Conservation (phyloP, 2,797 vertebrate genomes). For the Peromyscus melanophrys region DNA sequence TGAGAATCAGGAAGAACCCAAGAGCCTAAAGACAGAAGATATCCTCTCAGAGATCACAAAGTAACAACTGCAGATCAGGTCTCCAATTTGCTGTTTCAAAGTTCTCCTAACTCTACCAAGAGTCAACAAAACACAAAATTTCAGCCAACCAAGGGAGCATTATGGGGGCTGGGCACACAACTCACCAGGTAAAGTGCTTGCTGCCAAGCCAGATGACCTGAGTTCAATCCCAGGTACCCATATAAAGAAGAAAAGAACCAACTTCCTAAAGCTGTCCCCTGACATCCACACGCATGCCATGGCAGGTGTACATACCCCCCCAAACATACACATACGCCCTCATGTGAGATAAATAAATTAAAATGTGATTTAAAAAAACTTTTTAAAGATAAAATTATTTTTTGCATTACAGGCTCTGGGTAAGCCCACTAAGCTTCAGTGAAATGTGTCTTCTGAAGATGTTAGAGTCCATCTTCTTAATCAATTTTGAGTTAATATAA, state of each 20-base stretch:
- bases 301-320: not conserved
- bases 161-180: not conserved
- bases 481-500: not conserved
- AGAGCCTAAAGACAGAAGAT: not conserved
- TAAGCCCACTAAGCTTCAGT: not conserved
- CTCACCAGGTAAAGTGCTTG: not conserved
- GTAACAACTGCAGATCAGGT: not conserved
- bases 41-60: not conserved
- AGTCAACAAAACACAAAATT: not conserved
- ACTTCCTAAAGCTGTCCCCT: no score
- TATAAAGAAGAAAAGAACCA: not conserved
- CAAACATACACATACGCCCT: not conserved
- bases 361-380: not conserved
- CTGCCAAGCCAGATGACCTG: not conserved
- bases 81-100: not conserved
- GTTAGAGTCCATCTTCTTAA: not conserved
- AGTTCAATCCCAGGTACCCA: not conserved
- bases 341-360: not conserved
- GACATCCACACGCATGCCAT: not conserved
- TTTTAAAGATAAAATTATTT: not conserved
- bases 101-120: not conserved
- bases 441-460: not conserved
- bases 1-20: not conserved
- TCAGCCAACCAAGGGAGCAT: not conserved
- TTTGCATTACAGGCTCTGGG: not conserved